A percentile compares a stretch with the other conserved stretches of the same genome.
Conservation (phyloP, 2,888 invertebrate genomes). For the Crossocerus cetratus region DNA sequence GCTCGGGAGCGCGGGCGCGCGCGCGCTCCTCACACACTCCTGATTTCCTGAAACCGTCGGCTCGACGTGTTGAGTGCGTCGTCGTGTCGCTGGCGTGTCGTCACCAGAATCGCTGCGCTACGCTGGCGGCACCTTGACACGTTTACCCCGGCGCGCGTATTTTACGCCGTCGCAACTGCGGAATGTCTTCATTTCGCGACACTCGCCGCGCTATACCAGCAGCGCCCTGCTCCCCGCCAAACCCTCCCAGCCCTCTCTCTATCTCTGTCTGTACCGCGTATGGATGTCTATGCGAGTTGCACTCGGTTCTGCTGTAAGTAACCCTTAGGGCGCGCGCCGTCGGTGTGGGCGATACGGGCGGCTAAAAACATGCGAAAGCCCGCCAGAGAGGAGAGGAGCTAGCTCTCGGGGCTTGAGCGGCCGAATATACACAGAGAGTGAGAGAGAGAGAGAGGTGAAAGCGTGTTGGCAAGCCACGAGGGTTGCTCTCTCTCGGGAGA, state of each 20-base stretch:
- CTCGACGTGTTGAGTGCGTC: conserved; percentile 33
- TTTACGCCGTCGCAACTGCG: conserved; percentile 37
- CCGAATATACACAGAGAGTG: not conserved
- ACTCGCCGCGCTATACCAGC: conserved; percentile 10
- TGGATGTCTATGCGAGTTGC: no score
- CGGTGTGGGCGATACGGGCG: not conserved
- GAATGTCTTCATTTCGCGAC: conserved; percentile 37
- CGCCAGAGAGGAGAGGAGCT: not conserved
- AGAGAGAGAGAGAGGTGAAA: not conserved
- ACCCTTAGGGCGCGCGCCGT: not conserved
- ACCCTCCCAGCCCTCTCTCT: not conserved
- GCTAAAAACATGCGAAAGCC: conserved; percentile 2
- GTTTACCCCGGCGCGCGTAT: conserved; percentile 60
- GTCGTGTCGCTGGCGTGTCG: conserved; percentile 33
- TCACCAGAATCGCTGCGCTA: conserved; percentile 52
- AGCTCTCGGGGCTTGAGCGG: not conserved
- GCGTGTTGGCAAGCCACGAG: conserved; percentile 16
- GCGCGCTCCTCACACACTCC: conserved; percentile 7
- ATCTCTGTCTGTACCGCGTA: not conserved
- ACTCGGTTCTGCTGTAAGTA: not conserved
- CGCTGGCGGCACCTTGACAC: conserved; percentile 65
- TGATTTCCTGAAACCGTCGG: conserved; percentile 38
- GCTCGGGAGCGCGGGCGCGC: no score
- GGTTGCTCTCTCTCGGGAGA: conserved; percentile 40
- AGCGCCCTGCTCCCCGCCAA: not conserved